Evolutionary conservation across 2,797 vertebrate species (phyloP).

Genomic region (Lophius americanus): DNA sequence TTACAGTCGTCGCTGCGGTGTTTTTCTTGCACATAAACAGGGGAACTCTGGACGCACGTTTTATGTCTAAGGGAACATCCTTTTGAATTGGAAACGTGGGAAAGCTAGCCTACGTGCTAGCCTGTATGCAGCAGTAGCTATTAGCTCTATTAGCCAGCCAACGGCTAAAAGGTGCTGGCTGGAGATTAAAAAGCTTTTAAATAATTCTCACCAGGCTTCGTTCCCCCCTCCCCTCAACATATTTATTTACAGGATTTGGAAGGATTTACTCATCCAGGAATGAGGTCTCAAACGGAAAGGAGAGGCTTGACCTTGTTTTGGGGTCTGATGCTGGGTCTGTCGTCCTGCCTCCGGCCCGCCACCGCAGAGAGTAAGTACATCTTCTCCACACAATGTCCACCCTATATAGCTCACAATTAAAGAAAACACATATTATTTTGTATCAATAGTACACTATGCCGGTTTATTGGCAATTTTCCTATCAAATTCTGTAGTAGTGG

Average conservation of each 20-base stretch:
- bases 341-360: constrained; percentile 86
- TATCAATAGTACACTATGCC: background rate
- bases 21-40: constrained; percentile 62
- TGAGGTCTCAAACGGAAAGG: constrained; percentile 88
- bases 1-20: constrained; percentile 47
- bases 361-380: constrained; percentile 89
- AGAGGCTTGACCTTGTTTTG: constrained; percentile 91
- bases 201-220: constrained; percentile 18
- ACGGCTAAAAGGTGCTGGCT: constrained; percentile 66
- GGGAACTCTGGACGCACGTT: constrained; percentile 47
- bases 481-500: background rate
- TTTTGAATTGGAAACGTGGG: constrained; percentile 54
- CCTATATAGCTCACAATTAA: no score
- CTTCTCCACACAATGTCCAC: constrained; percentile 17
- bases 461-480: background rate
- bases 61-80: constrained; percentile 34
- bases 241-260: constrained; percentile 50
- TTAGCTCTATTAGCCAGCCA: constrained; percentile 75
- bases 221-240: constrained; percentile 24
- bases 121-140: constrained; percentile 55
- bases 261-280: constrained; percentile 81
- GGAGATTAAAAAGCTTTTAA: constrained; percentile 45
- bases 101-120: constrained; percentile 57
- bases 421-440: background rate
- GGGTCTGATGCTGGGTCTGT: constrained; percentile 89